phyloP scores from a whole-genome alignment of 2,797 vertebrate genomes.

The Macropus fuliginosus region DNA sequence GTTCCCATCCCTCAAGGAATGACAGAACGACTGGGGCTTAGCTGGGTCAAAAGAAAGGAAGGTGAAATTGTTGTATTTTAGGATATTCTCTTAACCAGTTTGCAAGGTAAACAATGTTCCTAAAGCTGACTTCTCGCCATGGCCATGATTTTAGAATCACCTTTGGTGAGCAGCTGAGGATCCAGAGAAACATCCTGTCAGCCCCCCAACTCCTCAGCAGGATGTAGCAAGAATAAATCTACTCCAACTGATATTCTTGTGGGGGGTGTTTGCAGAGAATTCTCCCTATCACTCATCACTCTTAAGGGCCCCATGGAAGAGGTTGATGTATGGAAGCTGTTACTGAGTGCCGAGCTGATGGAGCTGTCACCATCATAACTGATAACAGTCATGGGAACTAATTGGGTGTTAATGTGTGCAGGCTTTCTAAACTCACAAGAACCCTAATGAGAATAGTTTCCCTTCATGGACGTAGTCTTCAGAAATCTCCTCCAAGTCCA shows the following conservation, averaged over 20 bases:
- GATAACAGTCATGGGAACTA: conserved; percentile 13
- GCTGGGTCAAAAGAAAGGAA: background rate
- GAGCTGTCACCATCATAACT: conserved; percentile 12
- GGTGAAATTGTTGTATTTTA: background rate
- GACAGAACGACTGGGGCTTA: background rate
- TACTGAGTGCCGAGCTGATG: conserved; percentile 3
- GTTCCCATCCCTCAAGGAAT: background rate
- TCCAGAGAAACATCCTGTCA: background rate
- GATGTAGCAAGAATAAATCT: background rate
- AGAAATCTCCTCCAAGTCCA: conserved; percentile 18
- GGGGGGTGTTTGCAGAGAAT: background rate
- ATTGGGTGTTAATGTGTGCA: conserved; percentile 1
- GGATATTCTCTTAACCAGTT: background rate
- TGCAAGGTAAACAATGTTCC: background rate
- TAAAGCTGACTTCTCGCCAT: background rate
- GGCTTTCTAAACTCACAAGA: conserved; percentile 42
- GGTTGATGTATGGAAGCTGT: background rate
- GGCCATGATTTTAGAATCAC: background rate
- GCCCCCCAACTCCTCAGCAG: background rate
- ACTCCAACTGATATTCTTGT: background rate
- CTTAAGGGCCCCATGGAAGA: conserved; percentile 6
- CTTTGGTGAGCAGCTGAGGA: background rate
- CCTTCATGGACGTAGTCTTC: conserved; percentile 10
- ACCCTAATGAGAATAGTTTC: background rate
- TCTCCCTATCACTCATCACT: background rate